These are phyloP conservation scores for Macrobrachium rosenbergii DNA, from an alignment of 1,140 invertebrate genomes.

Conservation along the genomic window DNA sequence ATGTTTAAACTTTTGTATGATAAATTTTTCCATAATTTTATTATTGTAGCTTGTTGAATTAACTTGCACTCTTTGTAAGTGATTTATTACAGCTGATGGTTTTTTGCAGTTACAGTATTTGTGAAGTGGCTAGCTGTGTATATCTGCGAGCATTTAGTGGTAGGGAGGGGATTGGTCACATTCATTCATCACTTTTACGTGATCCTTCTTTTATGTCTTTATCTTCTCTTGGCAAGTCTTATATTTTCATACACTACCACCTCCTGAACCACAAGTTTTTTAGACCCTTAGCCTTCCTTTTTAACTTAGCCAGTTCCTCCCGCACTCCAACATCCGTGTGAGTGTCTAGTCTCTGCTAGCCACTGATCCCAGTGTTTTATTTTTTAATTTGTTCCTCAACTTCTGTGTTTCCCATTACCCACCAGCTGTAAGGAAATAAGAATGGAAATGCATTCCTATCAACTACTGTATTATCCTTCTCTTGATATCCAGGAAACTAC, in stretches of 20 bases:
- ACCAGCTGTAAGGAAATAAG: conserved; percentile 48
- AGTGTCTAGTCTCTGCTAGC: conserved; percentile 62
- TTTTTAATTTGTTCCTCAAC: conserved; percentile 50
- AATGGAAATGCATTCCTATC: conserved; percentile 59
- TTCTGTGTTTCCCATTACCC: conserved; percentile 32
- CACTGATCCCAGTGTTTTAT: conserved; percentile 55
- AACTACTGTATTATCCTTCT: conserved; percentile 50
- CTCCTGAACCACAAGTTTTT: neutral
- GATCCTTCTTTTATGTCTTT: conserved; percentile 39
- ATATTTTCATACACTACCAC: conserved; percentile 1
- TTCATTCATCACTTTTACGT: conserved; percentile 9
- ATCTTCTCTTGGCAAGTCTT: conserved; percentile 19
- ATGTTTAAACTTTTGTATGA: conserved; percentile 59
- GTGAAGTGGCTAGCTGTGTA: conserved; percentile 61
- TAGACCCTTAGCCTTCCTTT: neutral
- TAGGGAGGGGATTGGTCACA: conserved; percentile 38
- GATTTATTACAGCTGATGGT: conserved; percentile 42
- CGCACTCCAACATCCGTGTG: conserved; percentile 49
- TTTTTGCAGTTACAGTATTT: conserved; percentile 44
- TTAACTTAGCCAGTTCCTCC: conserved; percentile 15
- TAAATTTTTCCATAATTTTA: conserved; percentile 60
- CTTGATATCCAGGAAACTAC: conserved; percentile 60
- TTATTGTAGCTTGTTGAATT: conserved; percentile 57
- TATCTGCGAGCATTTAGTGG: conserved; percentile 58
- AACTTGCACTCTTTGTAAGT: conserved; percentile 48